A percentile compares a stretch with the other conserved stretches of the same genome.
Evolutionary conservation across 2,113 vertebrate genomes (phyloP).

Genomic region (Scomber colias): DNA sequence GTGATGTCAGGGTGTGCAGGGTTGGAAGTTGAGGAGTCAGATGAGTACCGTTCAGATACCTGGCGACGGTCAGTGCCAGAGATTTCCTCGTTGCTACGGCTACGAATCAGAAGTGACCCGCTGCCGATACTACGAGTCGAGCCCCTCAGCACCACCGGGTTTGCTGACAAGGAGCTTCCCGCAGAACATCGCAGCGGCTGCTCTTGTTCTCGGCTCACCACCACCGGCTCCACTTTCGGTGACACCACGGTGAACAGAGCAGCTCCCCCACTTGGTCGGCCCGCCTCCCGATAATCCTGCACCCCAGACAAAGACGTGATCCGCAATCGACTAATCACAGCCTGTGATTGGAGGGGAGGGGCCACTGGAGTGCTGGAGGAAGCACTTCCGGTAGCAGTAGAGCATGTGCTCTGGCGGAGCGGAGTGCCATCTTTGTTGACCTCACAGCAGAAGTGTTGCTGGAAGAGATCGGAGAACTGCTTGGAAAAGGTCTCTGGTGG

Average conservation of each 20-base stretch:
- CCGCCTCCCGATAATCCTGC: slow-evolving; percentile 93
- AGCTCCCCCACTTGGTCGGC: slow-evolving; percentile 74
- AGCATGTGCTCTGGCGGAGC: slow-evolving; percentile 46
- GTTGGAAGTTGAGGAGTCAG: slow-evolving; percentile 63
- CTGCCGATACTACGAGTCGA: slow-evolving; percentile 46
- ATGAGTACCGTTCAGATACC: slow-evolving; percentile 66
- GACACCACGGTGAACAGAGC: slow-evolving; percentile 74
- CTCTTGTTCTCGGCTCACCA: slow-evolving; percentile 76
- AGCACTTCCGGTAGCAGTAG: slow-evolving; percentile 19
- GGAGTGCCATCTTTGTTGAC: slow-evolving; percentile 86
- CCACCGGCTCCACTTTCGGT: slow-evolving; percentile 72
- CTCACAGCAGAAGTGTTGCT: slow-evolving; percentile 94
- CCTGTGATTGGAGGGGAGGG: slow-evolving; percentile 44
- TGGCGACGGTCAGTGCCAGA: slow-evolving; percentile 53
- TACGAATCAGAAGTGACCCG: slow-evolving; percentile 49
- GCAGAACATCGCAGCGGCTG: slow-evolving; percentile 69
- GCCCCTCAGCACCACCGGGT: slow-evolving; percentile 42
- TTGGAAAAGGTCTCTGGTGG: slow-evolving; percentile 93
- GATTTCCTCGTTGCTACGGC: slow-evolving; percentile 89
- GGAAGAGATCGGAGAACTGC: slow-evolving; percentile 94
- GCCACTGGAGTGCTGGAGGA: slow-evolving; percentile 46
- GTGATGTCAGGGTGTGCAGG: slow-evolving; percentile 69
- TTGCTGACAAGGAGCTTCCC: slow-evolving; percentile 52
- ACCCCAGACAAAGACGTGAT: slow-evolving; percentile 83
- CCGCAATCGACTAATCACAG: slow-evolving; percentile 78